phyloP scores from a whole-genome alignment of 2,888 invertebrate species.

The Lasiommata megera region DNA sequence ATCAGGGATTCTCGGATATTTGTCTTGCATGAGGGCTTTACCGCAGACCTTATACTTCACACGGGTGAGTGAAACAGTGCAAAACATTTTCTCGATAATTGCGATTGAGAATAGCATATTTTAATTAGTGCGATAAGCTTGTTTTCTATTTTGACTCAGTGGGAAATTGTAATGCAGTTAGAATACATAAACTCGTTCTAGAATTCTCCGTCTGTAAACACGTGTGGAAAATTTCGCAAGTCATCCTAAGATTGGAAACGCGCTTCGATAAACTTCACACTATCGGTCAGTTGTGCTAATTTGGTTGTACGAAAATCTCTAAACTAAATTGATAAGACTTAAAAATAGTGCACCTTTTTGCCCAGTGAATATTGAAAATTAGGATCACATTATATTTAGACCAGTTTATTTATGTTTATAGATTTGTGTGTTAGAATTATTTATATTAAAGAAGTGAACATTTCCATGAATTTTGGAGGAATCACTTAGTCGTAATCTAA shows the following conservation, averaged over 20 bases:
- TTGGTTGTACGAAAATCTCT: background rate
- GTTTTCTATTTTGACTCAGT: constrained; percentile 2
- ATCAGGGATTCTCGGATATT: constrained; percentile 91
- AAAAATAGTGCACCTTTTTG: no score
- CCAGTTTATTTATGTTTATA: no score
- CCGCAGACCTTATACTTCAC: constrained; percentile 95
- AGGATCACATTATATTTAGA: no score
- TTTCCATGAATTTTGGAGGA: no score
- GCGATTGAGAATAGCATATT: background rate
- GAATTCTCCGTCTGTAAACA: constrained; percentile 15
- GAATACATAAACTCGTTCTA: constrained; percentile 5
- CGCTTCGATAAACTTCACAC: background rate
- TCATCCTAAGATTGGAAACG: background rate
- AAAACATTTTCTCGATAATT: constrained; percentile 5
- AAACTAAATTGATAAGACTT: no score
- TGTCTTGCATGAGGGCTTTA: constrained; percentile 91
- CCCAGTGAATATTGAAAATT: no score
- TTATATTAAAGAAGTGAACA: no score
- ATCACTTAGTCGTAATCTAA: background rate
- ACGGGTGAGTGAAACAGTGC: constrained; percentile 83
- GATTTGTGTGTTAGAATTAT: no score
- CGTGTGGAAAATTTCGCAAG: constrained; percentile 4
- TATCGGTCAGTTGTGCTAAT: background rate
- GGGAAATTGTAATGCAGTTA: constrained; percentile 5
- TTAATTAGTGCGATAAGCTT: constrained; percentile 20